phyloP scores from a whole-genome alignment of 2,888 invertebrate genomes.

The Erpobdella octoculata region DNA sequence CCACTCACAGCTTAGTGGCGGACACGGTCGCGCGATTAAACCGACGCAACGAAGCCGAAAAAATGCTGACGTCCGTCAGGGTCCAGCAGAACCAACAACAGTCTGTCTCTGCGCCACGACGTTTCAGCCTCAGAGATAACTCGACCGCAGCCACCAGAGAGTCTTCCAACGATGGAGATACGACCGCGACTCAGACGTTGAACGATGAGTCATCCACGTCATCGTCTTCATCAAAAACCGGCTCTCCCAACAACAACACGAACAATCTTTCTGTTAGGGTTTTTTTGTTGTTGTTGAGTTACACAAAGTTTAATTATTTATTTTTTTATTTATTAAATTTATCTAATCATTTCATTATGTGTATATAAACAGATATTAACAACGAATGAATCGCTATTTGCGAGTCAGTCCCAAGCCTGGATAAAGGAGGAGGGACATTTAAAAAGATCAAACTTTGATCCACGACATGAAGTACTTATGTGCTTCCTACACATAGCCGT shows the following conservation, averaged over 20 bases:
- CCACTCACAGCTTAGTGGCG: neutral
- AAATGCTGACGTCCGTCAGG: neutral
- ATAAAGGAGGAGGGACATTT: too few relatives aligned
- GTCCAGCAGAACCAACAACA: neutral
- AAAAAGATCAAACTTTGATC: too few relatives aligned
- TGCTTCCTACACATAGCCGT: too few relatives aligned
- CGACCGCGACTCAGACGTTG: too few relatives aligned
- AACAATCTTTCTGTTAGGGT: conserved; percentile 20
- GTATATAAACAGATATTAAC: too few relatives aligned
- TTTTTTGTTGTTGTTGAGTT: neutral
- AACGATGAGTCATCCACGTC: too few relatives aligned
- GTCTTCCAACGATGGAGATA: neutral
- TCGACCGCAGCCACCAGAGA: neutral
- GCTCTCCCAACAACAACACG: conserved; percentile 17
- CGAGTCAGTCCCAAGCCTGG: too few relatives aligned
- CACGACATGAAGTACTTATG: too few relatives aligned
- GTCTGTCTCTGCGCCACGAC: too few relatives aligned
- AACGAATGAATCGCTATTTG: too few relatives aligned
- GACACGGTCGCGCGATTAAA: conserved; percentile 3
- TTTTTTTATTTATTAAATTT: neutral
- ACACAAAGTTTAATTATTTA: neutral
- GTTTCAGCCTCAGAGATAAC: neutral
- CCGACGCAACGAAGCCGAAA: conserved; percentile 7
- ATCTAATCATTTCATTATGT: neutral
- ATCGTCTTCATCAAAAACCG: neutral